Conservation (phyloP, 1,140 invertebrate genomes). For the Aphidius ervi region DNA sequence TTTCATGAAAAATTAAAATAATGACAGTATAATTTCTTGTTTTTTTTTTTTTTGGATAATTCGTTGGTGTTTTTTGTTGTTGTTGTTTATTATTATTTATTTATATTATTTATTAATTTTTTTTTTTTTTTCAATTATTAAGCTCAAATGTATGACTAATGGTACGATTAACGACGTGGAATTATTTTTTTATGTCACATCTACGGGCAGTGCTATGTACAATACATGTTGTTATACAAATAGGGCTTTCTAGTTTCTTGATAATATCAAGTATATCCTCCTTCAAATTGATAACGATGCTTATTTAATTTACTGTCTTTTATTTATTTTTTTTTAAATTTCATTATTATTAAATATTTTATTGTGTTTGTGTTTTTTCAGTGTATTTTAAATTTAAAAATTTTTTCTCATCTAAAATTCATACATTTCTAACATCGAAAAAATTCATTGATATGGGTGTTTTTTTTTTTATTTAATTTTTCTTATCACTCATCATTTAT, state of each 20-base stretch:
- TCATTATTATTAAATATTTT: conserved; percentile 6
- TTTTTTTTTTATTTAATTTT: conserved; percentile 25
- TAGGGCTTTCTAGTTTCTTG: conserved; percentile 38
- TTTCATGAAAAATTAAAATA: conserved; percentile 1
- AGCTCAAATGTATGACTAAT: conserved; percentile 23
- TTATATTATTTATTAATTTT: neutral
- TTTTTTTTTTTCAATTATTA: conserved; percentile 9
- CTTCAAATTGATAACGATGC: conserved; percentile 52
- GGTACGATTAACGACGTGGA: neutral
- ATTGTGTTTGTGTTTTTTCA: neutral
- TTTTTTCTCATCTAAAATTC: conserved; percentile 38
- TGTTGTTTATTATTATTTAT: neutral
- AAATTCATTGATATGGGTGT: conserved; percentile 52
- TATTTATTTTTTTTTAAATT: conserved; percentile 11
- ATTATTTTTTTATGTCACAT: conserved; percentile 6
- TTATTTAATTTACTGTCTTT: conserved; percentile 33
- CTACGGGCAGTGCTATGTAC: conserved; percentile 52
- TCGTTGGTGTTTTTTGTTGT: neutral
- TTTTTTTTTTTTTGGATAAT: no score
- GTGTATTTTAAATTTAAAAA: no score
- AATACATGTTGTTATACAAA: conserved; percentile 47
- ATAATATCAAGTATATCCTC: neutral
- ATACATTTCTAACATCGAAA: conserved; percentile 53
- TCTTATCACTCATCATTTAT: conserved; percentile 17
- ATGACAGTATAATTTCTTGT: neutral